Evolutionary conservation across 2,113 vertebrate genomes (phyloP), one percentile per base, ranked within the genome.

Genomic region (Hymenochirus boettgeri): DNA sequence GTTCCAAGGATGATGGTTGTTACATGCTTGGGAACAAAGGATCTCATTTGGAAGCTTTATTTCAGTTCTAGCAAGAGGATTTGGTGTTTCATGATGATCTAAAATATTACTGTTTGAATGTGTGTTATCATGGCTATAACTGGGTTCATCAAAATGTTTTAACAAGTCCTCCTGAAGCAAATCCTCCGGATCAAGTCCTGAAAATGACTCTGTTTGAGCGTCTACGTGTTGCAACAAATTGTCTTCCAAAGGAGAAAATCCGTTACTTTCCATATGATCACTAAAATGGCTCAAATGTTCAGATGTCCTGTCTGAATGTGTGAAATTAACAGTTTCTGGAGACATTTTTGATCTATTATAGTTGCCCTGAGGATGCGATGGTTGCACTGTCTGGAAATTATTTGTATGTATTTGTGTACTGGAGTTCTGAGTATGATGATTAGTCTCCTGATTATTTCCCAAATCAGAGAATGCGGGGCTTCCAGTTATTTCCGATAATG

Each of bases 131-230:
- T 94, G 93, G 76, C 85, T 91, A 72, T 96, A 90, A 0, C 89
- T 75, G 56, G 92, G 75, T 37, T 87, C 92, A 62, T 94, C 94
- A 1, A 98, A 91, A 62, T 96, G 92, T 2, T 93, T 92, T 65
- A 98, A 82, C 2, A 99, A 88, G 57, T 85, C 89, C 73, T 94
- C 94, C 56, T 89, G 95, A 70, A 97, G 84, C 46, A 98, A 92
- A 74, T 94, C 89, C 35, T 92, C 91, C 0, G 93, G 86, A 57
- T 91, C 92, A 66, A 99, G 85, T 61, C 82, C 89, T 35, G 89
- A 91, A 75, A 99, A 91, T 2, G 89, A 86, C 73, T 86, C 90
- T 46, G 72, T 80, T 8, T 92, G 93, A 74, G 85, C 82, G 12
- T 87, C 90, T 1, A 92, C 87, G 71, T 89, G 88, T 74, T 86